Percentiles rank a stretch among this genome's conserved stretches.
Evolutionary conservation across 1,140 invertebrate species (phyloP).

Genomic region (Cotesia chilonis): DNA sequence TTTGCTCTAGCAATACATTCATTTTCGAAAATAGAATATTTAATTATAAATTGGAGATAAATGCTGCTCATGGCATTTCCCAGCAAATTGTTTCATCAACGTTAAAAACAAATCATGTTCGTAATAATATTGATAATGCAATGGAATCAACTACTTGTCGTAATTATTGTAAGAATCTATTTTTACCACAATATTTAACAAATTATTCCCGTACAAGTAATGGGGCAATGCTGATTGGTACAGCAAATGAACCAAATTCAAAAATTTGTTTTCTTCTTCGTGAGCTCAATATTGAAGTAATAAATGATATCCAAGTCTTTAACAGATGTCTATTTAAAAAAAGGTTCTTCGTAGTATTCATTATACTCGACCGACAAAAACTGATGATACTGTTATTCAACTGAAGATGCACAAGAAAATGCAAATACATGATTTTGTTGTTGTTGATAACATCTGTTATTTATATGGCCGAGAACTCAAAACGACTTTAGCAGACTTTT

Average conservation of each 20-base stretch:
- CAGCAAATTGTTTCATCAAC: conserved; percentile 9
- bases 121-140: background rate
- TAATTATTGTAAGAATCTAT: conserved; percentile 23
- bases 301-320: background rate
- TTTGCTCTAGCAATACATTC: background rate
- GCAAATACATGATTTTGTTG: conserved; percentile 7
- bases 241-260: background rate
- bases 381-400: conserved; percentile 22
- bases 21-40: conserved; percentile 11
- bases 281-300: background rate
- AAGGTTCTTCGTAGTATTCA: conserved; percentile 13
- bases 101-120: background rate
- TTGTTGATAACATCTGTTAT: conserved; percentile 4
- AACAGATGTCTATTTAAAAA: conserved; percentile 8
- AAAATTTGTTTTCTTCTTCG: background rate
- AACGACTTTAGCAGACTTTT: background rate
- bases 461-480: conserved; percentile 3
- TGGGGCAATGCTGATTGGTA: background rate
- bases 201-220: conserved; percentile 12
- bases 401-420: conserved; percentile 11
- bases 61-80: conserved; percentile 7
- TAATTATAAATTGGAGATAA: background rate
- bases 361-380: conserved; percentile 5
- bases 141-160: conserved; percentile 7
- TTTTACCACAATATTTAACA: background rate